Evolutionary conservation across 2,797 vertebrate species (phyloP).

Genomic region (Threskiornis aethiopicus): DNA sequence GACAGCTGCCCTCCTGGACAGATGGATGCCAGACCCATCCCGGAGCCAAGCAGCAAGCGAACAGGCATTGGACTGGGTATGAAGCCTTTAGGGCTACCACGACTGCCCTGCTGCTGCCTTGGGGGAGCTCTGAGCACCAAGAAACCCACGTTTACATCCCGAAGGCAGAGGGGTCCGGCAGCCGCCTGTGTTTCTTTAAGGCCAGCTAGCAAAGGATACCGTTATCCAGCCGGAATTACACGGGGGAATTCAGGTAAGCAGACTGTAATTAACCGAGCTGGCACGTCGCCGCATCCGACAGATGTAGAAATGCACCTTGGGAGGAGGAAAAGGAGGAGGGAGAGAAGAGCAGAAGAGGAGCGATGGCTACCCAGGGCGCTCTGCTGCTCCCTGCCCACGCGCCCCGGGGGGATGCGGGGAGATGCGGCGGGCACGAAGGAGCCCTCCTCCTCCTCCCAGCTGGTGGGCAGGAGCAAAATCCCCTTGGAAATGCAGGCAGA

Average conservation of each 20-base stretch:
- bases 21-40: background rate
- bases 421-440: background rate
- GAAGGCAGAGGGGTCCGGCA: background rate
- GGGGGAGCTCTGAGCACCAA: background rate
- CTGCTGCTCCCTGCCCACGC: background rate
- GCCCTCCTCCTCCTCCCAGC: background rate
- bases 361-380: background rate
- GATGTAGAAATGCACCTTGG: conserved; percentile 59
- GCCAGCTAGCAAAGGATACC: conserved; percentile 30
- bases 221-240: conserved; percentile 20
- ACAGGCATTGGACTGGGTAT: rapidly evolving
- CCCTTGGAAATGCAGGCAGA: background rate
- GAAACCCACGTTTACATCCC: background rate
- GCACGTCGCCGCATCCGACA: conserved; percentile 43
- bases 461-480: background rate
- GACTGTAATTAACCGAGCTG: conserved; percentile 68
- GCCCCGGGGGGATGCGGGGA: rapidly evolving
- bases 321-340: conserved; percentile 2
- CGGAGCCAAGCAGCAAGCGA: rapidly evolving
- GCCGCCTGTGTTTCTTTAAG: conserved; percentile 4
- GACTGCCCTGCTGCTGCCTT: background rate
- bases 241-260: conserved; percentile 65
- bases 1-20: background rate
- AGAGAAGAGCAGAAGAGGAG: background rate
- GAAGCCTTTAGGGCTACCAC: background rate